These are phyloP conservation scores for Zelleria hepariella DNA, from an alignment of 2,888 invertebrate species.

Conservation along the genomic window DNA sequence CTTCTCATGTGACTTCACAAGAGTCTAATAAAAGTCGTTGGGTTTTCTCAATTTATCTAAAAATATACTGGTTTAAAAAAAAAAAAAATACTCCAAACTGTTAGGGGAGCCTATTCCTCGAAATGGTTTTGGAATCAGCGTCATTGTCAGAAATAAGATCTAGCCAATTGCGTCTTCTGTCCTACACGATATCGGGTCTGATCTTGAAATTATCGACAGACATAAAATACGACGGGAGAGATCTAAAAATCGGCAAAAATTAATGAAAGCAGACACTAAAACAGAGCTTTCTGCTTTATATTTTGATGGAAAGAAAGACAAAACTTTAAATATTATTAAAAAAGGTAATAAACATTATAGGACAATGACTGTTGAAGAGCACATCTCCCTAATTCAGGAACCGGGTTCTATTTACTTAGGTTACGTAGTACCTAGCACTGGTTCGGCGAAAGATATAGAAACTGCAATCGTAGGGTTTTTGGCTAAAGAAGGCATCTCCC, in stretches of 20 bases:
- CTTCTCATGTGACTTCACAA: no score
- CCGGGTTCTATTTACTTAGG: conserved; percentile 13
- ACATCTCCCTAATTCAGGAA: conserved; percentile 14
- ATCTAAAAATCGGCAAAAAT: conserved; percentile 4
- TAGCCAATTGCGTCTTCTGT: conserved; percentile 14
- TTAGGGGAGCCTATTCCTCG: no score
- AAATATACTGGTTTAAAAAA: no score
- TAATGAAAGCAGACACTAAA: neutral
- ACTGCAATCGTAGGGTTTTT: no score
- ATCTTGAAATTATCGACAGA: conserved; percentile 10
- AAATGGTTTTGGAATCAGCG: no score
- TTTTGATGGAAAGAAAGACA: conserved; percentile 17
- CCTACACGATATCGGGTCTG: conserved; percentile 10
- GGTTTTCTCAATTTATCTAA: no score
- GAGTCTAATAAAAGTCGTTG: no score
- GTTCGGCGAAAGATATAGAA: no score
- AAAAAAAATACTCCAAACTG: no score
- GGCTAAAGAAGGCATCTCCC: no score
- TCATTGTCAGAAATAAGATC: no score
- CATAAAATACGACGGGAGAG: conserved; percentile 13
- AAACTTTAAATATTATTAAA: conserved; percentile 11
- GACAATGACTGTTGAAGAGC: conserved; percentile 10
- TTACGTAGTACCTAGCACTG: no score
- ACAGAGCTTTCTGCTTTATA: conserved; percentile 14
- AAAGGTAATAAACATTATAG: conserved; percentile 12